Percentiles rank a stretch among this genome's conserved stretches.
Conservation (phyloP, 2,113 vertebrate genomes). For the Felis chaus region DNA sequence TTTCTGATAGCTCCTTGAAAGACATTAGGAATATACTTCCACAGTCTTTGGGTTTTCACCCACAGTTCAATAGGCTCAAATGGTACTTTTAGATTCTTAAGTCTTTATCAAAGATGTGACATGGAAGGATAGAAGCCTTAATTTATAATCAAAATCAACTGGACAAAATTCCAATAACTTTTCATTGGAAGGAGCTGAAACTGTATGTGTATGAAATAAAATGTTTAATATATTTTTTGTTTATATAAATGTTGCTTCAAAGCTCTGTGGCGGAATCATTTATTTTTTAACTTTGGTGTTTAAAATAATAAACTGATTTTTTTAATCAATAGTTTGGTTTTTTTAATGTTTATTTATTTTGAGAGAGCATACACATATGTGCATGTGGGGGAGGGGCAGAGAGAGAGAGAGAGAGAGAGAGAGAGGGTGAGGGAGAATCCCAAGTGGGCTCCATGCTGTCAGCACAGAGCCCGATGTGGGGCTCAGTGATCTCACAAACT, state of each 20-base stretch:
- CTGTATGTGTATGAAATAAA: background rate
- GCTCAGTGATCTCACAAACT: too few relatives aligned
- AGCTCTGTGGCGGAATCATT: background rate
- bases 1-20: slow-evolving; percentile 67
- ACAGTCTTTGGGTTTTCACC: slow-evolving; percentile 55
- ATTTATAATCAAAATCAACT: background rate
- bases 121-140: accelerated
- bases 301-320: background rate
- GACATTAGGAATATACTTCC: background rate
- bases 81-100: background rate
- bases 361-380: too few relatives aligned
- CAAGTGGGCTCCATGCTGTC: too few relatives aligned
- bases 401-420: too few relatives aligned
- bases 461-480: too few relatives aligned
- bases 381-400: too few relatives aligned
- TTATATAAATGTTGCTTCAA: background rate
- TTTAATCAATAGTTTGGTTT: too few relatives aligned
- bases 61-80: background rate
- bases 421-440: too few relatives aligned
- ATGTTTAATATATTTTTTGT: background rate
- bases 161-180: background rate
- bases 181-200: background rate
- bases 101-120: background rate
- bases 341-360: too few relatives aligned
- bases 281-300: background rate